A percentile compares a stretch with the other conserved stretches of the same genome.
Conservation (phyloP, 2,113 vertebrate species). For the Apteryx mantelli region DNA sequence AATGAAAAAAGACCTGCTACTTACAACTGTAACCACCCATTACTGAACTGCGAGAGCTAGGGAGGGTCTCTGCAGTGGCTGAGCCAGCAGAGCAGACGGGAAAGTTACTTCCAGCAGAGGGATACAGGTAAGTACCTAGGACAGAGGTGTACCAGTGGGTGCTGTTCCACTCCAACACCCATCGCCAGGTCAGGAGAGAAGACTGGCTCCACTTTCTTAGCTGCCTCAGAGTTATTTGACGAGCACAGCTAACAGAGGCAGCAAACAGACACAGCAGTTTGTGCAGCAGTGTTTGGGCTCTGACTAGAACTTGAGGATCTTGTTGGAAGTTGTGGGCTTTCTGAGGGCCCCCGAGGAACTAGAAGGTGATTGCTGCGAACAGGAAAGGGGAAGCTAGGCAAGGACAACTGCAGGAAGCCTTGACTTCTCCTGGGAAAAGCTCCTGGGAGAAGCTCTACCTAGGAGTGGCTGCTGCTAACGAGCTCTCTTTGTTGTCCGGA, state of each 20-base stretch:
- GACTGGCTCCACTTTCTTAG: neutral
- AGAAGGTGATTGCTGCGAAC: too few relatives aligned
- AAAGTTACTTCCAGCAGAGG: accelerated
- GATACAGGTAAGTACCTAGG: accelerated
- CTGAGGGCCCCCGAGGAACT: too few relatives aligned
- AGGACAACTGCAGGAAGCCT: too few relatives aligned
- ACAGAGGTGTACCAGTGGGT: neutral
- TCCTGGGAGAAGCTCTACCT: too few relatives aligned
- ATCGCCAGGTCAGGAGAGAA: neutral
- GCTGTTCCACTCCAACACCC: neutral
- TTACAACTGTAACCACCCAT: neutral
- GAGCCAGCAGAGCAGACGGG: neutral
- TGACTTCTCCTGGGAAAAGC: too few relatives aligned
- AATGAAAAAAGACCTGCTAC: neutral
- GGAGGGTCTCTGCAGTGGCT: neutral
- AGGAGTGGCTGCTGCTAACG: too few relatives aligned
- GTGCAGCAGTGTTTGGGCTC: too few relatives aligned
- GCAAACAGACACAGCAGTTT: too few relatives aligned
- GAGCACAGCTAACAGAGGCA: neutral
- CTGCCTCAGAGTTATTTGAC: neutral
- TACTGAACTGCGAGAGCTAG: neutral
- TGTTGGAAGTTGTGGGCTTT: too few relatives aligned
- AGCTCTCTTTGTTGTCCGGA: too few relatives aligned
- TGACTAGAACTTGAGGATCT: too few relatives aligned
- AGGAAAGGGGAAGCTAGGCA: too few relatives aligned